Evolutionary conservation across 2,113 vertebrate genomes (phyloP).

Genomic region (Misgurnus mizolepis): DNA sequence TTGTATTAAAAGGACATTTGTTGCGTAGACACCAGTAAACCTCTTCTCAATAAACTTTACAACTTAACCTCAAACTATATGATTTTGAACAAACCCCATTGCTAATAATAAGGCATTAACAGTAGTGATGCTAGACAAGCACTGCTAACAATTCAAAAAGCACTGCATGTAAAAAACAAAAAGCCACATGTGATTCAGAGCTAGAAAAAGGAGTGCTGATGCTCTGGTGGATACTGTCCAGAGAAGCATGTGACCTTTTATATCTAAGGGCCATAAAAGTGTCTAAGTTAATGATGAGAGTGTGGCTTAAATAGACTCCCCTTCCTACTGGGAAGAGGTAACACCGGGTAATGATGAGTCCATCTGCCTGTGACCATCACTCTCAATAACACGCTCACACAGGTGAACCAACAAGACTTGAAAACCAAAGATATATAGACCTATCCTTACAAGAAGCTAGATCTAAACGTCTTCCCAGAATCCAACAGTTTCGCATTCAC

Average conservation of each 20-base stretch:
- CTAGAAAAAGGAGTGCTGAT: slow-evolving; percentile 4
- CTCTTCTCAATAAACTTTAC: too few relatives aligned
- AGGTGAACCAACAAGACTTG: slow-evolving; percentile 25
- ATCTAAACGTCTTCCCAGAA: not conserved
- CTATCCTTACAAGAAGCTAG: too few relatives aligned
- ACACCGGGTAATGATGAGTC: slow-evolving; percentile 24
- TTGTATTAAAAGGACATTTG: too few relatives aligned
- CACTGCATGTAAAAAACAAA: too few relatives aligned
- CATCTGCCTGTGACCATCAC: slow-evolving; percentile 38
- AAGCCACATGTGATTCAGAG: not conserved
- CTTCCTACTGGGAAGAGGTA: slow-evolving; percentile 36
- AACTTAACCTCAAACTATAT: too few relatives aligned
- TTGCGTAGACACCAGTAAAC: too few relatives aligned
- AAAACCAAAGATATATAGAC: not conserved
- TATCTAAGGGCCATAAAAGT: slow-evolving; percentile 31
- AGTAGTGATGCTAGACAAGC: too few relatives aligned
- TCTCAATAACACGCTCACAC: slow-evolving; percentile 23
- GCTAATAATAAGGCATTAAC: too few relatives aligned
- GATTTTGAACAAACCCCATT: too few relatives aligned
- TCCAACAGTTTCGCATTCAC: not conserved
- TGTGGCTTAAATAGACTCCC: slow-evolving; percentile 12
- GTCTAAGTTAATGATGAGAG: slow-evolving; percentile 27
- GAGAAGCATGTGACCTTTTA: slow-evolving; percentile 33
- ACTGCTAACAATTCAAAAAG: too few relatives aligned
- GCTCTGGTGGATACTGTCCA: slow-evolving; percentile 25